These are phyloP conservation scores for Cataglyphis rosenhaueri DNA, from an alignment of 2,888 invertebrate genomes.

Conservation along the genomic window DNA sequence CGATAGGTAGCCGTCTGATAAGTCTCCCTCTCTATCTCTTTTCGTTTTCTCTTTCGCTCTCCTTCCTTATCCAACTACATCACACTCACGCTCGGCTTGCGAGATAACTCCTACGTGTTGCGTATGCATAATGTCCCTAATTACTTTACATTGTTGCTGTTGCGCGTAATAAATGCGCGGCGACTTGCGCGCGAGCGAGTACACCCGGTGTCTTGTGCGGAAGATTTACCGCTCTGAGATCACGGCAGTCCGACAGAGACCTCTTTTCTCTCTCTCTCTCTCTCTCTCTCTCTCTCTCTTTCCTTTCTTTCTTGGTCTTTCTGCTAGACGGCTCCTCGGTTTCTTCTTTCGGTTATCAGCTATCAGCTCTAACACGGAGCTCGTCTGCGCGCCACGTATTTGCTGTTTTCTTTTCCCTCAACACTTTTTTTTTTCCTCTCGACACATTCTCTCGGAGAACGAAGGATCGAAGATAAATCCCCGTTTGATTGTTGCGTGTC, in stretches of 20 bases:
- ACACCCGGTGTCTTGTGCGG: slow-evolving; percentile 25
- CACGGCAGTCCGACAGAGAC: slow-evolving; percentile 42
- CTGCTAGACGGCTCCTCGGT: slow-evolving; percentile 18
- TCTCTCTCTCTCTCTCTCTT: slow-evolving; percentile 13
- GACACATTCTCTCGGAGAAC: neutral
- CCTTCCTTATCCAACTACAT: slow-evolving; percentile 47
- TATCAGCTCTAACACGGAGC: slow-evolving; percentile 44
- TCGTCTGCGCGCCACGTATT: slow-evolving; percentile 10
- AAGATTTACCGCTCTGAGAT: slow-evolving; percentile 55
- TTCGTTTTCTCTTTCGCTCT: neutral
- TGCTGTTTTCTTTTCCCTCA: slow-evolving; percentile 1
- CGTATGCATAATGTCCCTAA: slow-evolving; percentile 69
- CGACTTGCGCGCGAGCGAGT: slow-evolving; percentile 43
- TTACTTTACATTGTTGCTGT: slow-evolving; percentile 64
- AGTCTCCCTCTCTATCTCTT: slow-evolving; percentile 23
- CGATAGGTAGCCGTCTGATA: slow-evolving; percentile 61
- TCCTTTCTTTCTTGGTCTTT: slow-evolving; percentile 15
- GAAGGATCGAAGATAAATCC: slow-evolving; percentile 6
- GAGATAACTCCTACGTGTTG: slow-evolving; percentile 64
- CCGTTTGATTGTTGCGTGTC: slow-evolving; percentile 34
- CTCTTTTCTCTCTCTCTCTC: slow-evolving; percentile 6
- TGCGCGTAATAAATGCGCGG: slow-evolving; percentile 51
- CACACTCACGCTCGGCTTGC: slow-evolving; percentile 47
- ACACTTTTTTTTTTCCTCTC: neutral
- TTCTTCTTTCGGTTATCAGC: slow-evolving; percentile 49